Evolutionary conservation across 2,113 vertebrate genomes (phyloP), one percentile per base, ranked within the genome.

Genomic region (Copsychus sechellarum): DNA sequence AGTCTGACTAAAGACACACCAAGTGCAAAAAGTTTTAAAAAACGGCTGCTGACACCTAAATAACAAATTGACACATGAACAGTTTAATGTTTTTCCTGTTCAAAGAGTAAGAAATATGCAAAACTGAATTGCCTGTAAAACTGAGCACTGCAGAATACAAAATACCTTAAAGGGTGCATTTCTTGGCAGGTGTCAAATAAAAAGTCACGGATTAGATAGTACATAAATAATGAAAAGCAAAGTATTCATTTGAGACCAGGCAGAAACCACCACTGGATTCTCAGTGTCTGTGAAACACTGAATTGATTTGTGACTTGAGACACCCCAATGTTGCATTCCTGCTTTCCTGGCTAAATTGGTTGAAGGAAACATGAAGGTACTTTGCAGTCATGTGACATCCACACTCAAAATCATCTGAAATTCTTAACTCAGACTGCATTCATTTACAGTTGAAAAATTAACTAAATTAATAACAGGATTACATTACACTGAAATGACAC

Each of bases 361-460:
- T 86, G 66, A 42, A 17, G 57, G 51, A 56, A 74, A 51, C 64
- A 40, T 29, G 45, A 42, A 69, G 43, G 38, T 58, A 9, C 62
- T 93, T 47, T 31, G 58, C 53, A 76, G 50, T 26, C 47, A 33
- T 36, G n/a, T 24, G 17, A 85, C 69, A 91, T 71, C 34, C 79
- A 65, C 53, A n/a, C 42, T 70, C 61, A 84, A 47, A 83, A 79
- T 65, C 47, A 93, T 70, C 48, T 65, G 65, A 83, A 85, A 85
- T 85, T 64, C 78, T 2, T 69, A 88, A 69, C 29, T 60, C 29
- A 50, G 58, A 43, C 71, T 88, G 69, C 54, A 58, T 72, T 72
- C 19, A 88, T 79, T 94, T 94, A 77, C 62, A 82, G 62, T 21
- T 83, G 85, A 96, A 93, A 73, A 93, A 94, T 88, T 77, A 85